These are phyloP conservation scores for Fundulus diaphanus DNA, from an alignment of 2,797 vertebrate genomes.

Conservation along the genomic window DNA sequence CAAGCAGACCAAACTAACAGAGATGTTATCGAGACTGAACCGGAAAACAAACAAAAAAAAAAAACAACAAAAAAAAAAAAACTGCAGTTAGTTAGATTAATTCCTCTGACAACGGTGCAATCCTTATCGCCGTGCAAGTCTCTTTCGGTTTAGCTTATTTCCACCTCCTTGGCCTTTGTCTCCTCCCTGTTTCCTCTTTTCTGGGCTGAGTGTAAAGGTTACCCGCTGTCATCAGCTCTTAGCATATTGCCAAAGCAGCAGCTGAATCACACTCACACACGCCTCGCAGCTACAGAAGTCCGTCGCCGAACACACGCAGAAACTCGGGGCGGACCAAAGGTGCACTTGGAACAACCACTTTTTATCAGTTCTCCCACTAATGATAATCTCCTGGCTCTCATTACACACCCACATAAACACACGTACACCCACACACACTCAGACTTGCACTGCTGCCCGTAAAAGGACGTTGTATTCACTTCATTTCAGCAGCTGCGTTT, in stretches of 20 bases:
- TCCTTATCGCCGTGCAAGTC: background rate
- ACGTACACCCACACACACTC: background rate
- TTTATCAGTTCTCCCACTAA: conserved; percentile 50
- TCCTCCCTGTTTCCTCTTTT: conserved; percentile 15
- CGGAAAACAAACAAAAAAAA: no score
- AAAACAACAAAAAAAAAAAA: no score
- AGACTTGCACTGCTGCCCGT: background rate
- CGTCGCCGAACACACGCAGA: conserved; percentile 14
- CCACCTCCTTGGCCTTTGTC: conserved; percentile 6
- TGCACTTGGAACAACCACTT: conserved; percentile 20
- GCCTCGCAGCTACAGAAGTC: conserved; percentile 21
- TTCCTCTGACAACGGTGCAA: background rate
- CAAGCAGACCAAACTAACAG: background rate
- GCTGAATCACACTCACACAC: conserved; percentile 43
- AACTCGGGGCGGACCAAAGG: conserved; percentile 42
- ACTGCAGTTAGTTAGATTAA: background rate
- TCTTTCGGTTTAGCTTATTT: conserved; percentile 18
- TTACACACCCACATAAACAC: conserved; percentile 16
- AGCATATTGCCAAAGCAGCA: conserved; percentile 63
- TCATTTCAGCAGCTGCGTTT: background rate
- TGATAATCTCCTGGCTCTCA: conserved; percentile 31
- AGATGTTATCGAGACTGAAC: background rate
- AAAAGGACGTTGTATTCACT: background rate
- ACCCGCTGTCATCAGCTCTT: conserved; percentile 61
- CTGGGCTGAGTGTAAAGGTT: conserved; percentile 66